Evolutionary conservation across 2,888 invertebrate species (phyloP).

Genomic region (Colletes collaris): DNA sequence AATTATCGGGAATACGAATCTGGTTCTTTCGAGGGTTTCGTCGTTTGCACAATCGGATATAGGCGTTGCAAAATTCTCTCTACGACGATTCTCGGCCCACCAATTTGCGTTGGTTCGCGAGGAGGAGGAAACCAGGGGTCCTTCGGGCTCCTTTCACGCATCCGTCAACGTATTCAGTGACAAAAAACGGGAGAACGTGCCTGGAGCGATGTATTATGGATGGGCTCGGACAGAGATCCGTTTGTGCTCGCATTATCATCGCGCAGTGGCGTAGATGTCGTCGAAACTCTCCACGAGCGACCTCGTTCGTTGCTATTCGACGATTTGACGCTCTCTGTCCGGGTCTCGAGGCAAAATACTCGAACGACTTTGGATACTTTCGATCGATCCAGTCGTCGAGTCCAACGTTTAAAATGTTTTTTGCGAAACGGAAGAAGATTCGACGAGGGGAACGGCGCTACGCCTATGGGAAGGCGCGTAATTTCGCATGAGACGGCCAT

Average conservation of each 20-base stretch:
- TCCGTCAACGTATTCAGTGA: constrained; percentile 52
- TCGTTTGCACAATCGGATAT: too few relatives aligned
- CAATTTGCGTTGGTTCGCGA: constrained; percentile 11
- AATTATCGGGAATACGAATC: too few relatives aligned
- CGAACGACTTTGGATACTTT: not conserved
- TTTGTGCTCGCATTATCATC: constrained; percentile 68
- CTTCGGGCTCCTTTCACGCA: constrained; percentile 47
- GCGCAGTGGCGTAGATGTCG: constrained; percentile 61
- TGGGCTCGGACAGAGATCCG: constrained; percentile 67
- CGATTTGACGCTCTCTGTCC: not conserved
- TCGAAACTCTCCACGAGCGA: not conserved
- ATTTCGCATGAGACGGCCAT: constrained; percentile 58
- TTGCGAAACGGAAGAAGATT: too few relatives aligned
- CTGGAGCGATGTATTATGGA: constrained; percentile 59
- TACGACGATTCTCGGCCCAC: not conserved
- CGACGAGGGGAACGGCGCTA: constrained; percentile 21
- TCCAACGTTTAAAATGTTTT: not conserved
- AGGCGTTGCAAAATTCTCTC: constrained; percentile 1
- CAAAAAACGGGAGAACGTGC: constrained; percentile 72
- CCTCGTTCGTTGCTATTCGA: too few relatives aligned
- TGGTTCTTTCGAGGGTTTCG: too few relatives aligned
- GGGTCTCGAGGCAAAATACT: not conserved
- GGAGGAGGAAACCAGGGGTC: constrained; percentile 9
- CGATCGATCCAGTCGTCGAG: not conserved
- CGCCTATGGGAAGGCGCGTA: constrained; percentile 52